A percentile compares a stretch with the other conserved stretches of the same genome.
These are phyloP conservation scores for Phallusia fumigata DNA, from an alignment of 23 tunicate genomes.

Conservation along the genomic window DNA sequence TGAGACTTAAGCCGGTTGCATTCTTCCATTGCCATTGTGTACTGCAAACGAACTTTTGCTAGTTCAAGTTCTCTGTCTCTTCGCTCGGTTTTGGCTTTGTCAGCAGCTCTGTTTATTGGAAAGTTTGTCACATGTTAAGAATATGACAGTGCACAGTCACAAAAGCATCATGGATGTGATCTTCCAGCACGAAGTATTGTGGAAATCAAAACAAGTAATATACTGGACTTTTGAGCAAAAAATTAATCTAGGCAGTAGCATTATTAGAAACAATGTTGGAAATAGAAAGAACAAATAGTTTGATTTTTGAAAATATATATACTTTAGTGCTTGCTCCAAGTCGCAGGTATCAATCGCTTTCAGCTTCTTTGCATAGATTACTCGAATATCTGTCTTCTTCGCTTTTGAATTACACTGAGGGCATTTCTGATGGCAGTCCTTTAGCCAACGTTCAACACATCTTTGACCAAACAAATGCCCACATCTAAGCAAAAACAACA, in stretches of 20 bases:
- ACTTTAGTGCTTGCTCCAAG: conserved; percentile 56
- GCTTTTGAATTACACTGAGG: conserved; percentile 94
- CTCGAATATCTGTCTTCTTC: conserved; percentile 55
- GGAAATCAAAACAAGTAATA: too few relatives aligned
- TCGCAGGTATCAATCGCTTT: conserved; percentile 63
- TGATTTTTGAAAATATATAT: too few relatives aligned
- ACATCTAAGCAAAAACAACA: conserved; percentile 48
- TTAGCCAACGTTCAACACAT: conserved; percentile 84
- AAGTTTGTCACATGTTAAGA: neutral
- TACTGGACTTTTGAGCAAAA: too few relatives aligned
- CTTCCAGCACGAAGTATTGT: too few relatives aligned
- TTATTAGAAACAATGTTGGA: too few relatives aligned
- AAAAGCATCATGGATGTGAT: too few relatives aligned
- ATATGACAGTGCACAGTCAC: too few relatives aligned
- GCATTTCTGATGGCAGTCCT: conserved; percentile 63
- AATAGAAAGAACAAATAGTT: too few relatives aligned
- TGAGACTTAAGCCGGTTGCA: conserved; percentile 46
- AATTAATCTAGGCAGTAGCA: too few relatives aligned
- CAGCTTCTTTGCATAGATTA: conserved; percentile 76
- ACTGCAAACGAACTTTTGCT: conserved; percentile 72
- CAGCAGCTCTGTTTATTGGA: conserved; percentile 29
- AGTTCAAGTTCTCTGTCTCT: conserved; percentile 68
- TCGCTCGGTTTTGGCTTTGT: conserved; percentile 33
- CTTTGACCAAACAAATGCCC: conserved; percentile 86
- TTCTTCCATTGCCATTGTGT: conserved; percentile 73